phyloP scores from a whole-genome alignment of 2,113 vertebrate genomes.

The Tragelaphus scriptus region DNA sequence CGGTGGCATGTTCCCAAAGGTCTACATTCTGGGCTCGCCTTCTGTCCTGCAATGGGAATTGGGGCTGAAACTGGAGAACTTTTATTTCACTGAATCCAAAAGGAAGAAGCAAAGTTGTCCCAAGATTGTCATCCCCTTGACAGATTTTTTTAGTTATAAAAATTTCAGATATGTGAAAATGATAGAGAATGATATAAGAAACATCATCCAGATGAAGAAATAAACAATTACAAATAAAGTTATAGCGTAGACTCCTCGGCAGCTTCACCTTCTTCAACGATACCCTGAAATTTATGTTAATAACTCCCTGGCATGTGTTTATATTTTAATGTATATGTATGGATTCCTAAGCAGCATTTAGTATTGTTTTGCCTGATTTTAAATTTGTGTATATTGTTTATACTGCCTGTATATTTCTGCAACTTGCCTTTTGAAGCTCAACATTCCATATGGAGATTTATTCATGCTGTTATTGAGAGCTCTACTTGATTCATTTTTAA shows the following conservation, averaged over 20 bases:
- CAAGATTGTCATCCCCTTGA: neutral
- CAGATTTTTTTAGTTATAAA: neutral
- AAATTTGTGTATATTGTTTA: neutral
- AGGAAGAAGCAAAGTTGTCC: neutral
- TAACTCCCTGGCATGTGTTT: neutral
- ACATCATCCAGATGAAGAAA: neutral
- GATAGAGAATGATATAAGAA: neutral
- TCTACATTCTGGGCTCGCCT: neutral
- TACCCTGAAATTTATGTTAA: neutral
- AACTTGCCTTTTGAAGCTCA: neutral
- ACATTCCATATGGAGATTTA: neutral
- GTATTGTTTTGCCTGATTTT: neutral
- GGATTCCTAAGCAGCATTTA: neutral
- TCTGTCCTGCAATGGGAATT: neutral
- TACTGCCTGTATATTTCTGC: neutral
- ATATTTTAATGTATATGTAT: neutral
- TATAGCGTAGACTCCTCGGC: neutral
- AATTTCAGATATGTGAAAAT: neutral
- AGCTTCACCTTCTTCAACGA: neutral
- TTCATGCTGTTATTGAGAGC: neutral
- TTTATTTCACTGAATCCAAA: neutral
- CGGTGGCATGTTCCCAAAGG: fast-evolving
- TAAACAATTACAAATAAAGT: neutral
- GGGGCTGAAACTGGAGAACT: neutral
- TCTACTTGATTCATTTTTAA: constrained; percentile 10